Base-by-base conservation (phyloP, 1,140 invertebrate genomes). In the Drosophila aff. region DNA sequence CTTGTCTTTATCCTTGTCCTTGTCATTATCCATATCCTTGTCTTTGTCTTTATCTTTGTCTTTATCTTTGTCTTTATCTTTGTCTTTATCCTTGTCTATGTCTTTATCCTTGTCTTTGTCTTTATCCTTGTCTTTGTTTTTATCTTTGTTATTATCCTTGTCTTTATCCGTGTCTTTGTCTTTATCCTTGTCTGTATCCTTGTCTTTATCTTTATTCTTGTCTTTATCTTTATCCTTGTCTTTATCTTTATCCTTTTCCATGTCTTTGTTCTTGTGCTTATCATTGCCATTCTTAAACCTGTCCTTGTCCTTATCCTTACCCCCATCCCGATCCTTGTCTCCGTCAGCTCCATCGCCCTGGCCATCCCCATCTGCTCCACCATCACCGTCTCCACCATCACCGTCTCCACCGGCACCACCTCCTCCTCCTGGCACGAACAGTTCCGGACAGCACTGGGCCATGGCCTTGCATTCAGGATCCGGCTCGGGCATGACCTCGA, bases 361-460 rank as follows among this genome's bases (percentile, higher is more conserved):
- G 2, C 40, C 36, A 21, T 21, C 28, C 33, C 33, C 26, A 10
- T 8, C 26, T 11, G 16, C 41, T 10, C 13, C 23, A 10, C 18
- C 55, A 3, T n/a, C 2, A 4, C 23, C 33, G 1, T 18, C 41
- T 10, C 9, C 23, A 10, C 18, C 55, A 3, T n/a, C 2, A 4
- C 23, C 33, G 1, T 18, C 28, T 1, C 15, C 43, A 13, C 23
- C 36, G 10, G n/a, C 23, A 3, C 11, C 53, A 3, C 15, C 23
- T 16, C 16, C 40, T 15, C 11, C 18, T 5, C 0, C 23, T 44
- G 16, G 15, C 49, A 40, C 47, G 1, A 6, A 0, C 15, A 9
- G 31, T 8, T 40, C 6, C 11, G 53, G 13, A 10, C 83, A 86
- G 33, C 84, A 83, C 52, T 83, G 57, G 0, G 4, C 33, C 18